Base-by-base conservation (phyloP, 2,113 vertebrate genomes). In the Strix uralensis region DNA sequence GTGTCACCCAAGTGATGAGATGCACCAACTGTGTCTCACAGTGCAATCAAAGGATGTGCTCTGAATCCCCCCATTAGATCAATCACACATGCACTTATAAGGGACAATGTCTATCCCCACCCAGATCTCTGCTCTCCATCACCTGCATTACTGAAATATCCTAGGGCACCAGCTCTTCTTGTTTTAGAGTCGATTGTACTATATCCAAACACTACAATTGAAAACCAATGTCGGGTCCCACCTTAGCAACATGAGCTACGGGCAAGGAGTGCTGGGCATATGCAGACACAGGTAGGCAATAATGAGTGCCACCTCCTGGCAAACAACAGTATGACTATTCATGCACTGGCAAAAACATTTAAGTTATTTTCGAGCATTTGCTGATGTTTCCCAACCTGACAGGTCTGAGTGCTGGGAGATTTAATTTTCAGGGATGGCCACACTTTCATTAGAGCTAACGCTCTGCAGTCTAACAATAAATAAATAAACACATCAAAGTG, bases 401-500 rank as follows among this genome's bases (percentile, higher is more conserved):
- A 65, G 23, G 44, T 40, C 58, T 71, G 86, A 91, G 32, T 5
- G 2, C n/a, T 49, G 44, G n/a, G 61, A 92, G 27, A 67, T 71
- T 42, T 40, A 27, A 81, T 89, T 89, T 91, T 74, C 94, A 81
- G 72, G n/a, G 55, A 51, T 52, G 65, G 73, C 12, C 63, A 66
- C 1, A 1, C 61, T 88, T 90, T 88, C 36, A 10, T 26, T 52
- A 65, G 40, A 9, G 23, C 46, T 73, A 71, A 81, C 55, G 23
- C 54, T 61, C 44, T 62, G 55, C 54, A 84, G 44, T 18, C 47
- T 63, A 81, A 74, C n/a, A 90, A 61, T 52, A 77, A 72, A 90
- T 70, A 65, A 79, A 82, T 59, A 62, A 77, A 57, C 30, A 71
- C 73, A 94, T 80, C 94, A 88, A 91, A 86, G 84, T 2, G 16